Evolutionary conservation across 2,888 invertebrate species (phyloP), one percentile per base, ranked within the genome.

Genomic region (Hypercompe scribonia): DNA sequence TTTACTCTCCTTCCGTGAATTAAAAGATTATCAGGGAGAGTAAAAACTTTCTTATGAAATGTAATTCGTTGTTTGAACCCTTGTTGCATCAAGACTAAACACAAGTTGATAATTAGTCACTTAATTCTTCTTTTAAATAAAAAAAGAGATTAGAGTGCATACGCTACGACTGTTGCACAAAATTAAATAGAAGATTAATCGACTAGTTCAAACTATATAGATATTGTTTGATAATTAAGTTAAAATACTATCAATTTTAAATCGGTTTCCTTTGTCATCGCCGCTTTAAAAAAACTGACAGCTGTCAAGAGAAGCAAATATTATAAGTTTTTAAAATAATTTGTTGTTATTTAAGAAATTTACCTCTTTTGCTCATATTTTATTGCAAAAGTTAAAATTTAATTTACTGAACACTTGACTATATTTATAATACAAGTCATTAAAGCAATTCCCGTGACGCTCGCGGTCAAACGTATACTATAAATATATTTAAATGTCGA

Each of bases 401-500:
- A 61, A 61, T 28, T 61, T 28, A 61, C 28, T 28, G 28, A 31
- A 15, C 58, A 13, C 15, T 61, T 61, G 5, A 61, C 18, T 54
- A 54, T 28, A 54, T 68, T 24, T 68, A 2, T 67, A 50, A 67
- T 54, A n/a, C 7, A n/a, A 28, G 28, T 7, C 7, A n/a, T 54
- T n/a, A 3, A 39, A 28, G 58, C 58, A 15, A 28, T 36, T 15
- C 7, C 5, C 46, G 68, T 64, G 24, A n/a, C 31, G 69, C 33
- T 72, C 68, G 68, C 68, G 54, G 72, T 68, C 68, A 31, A n/a
- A 64, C 24, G 46, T 36, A 36, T 71, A 71, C 71, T 67, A 46
- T 67, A 46, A 72, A n/a, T 67, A 39, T 73, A 64, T n/a, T 34
- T 65, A 65, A 69, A 67, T 80, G 83, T 84, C 82, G 73, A 28